Base-by-base conservation (phyloP, 2,888 invertebrate genomes). In the Drosophila seclusa region DNA sequence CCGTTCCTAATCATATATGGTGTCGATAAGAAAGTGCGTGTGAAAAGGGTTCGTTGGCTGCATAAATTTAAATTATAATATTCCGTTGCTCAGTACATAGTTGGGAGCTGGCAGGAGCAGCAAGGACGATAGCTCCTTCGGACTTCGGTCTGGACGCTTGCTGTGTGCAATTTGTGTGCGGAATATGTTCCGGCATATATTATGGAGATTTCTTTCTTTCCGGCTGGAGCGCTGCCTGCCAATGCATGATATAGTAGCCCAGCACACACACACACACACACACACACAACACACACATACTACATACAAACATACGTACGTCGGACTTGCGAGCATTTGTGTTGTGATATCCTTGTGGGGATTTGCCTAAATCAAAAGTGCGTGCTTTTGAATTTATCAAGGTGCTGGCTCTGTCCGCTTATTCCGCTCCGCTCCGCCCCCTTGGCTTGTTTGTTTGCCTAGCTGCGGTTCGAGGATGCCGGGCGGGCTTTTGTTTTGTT, bases 111-210 rank as follows among this genome's bases (percentile, higher is more conserved):
- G 58, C 71, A 76, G 62, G 49, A 52, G 53, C 57, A 57, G 57
- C 40, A 57, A 55, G 58, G 53, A 57, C 54, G 31, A 52, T 36
- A 55, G 68, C 70, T 54, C 42, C 57, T 21, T 67, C 21, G 72
- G 73, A 70, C 71, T 68, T 11, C 13, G 80, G 72, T 73, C 76
- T 75, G 82, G 72, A 32, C 72, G 73, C 81, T 78, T 68, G 84
- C 78, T 82, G 84, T 91, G 90, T 91, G 90, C 93, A 93, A 93
- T 93, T 93, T 93, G 93, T 93, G 92, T 91, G 89, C 91, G 89
- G 93, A 92, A 92, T 93, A 91, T 93, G 93, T 90, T 92, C 86
- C 83, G 91, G 93, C 92, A 93, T 93, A 93, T 90, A 92, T 93
- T 93, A 92, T 89, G 89, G 90, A 91, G 91, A 92, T 91, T 90